Evolutionary conservation across 1,140 invertebrate species (phyloP), one percentile per base, ranked within the genome.

Genomic region (Diorhabda carinulata): DNA sequence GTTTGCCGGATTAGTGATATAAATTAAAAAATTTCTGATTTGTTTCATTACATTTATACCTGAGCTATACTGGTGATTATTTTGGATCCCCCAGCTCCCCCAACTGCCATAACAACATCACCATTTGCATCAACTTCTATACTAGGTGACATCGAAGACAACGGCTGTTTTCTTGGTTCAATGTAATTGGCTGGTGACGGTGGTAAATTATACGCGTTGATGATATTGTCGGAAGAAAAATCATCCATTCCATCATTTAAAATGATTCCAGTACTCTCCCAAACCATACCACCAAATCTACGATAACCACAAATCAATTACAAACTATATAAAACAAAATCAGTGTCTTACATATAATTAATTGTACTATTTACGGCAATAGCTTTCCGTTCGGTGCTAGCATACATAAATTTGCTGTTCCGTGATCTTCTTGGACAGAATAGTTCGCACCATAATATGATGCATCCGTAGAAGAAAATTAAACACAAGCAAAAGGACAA

Each of bases 171-270:
- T 3, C 90, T 88, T 1, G 89, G 87, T 9, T 71, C 73, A 43
- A 98, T 91, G 75, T 87, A 93, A 82, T 98, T 98, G 2, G 87
- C 86, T 2, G 87, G 88, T 1, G 92, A 93, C 2, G 92, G 89
- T 1, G 91, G 90, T 56, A 96, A 77, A 10, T 87, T 88, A 79
- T 91, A 96, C 41, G 84, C 85, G 76, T 94, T 97, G 2, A 86
- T 87, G 10, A 89, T 87, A 67, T 90, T 87, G 0, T 93, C 92
- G 0, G 90, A 86, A 4, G 93, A 92, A 79, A 98, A 98, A 79
- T 98, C 96, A 77, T 97, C 94, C 96, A 98, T 98, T 82, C 96
- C 88, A 79, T 97, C 89, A 80, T 98, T 98, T 61, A 94, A 87
- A 72, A 98, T 89, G 41, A 98, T 94, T 8, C 95, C 96, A 0